phyloP scores from a whole-genome alignment of 2,113 vertebrate genomes.

The Jaculus jaculus region DNA sequence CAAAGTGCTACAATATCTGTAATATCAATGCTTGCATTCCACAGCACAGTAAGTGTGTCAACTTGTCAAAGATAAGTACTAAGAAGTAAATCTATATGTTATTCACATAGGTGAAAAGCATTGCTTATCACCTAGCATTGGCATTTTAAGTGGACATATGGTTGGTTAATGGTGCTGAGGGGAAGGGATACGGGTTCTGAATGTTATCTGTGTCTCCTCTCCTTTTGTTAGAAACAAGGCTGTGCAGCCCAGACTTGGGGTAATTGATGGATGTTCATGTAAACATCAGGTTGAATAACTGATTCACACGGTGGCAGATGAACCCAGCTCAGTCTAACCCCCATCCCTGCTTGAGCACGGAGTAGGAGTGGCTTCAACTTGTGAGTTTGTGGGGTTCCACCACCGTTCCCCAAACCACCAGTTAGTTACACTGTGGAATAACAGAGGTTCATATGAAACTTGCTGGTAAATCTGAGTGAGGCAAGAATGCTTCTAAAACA shows the following conservation, averaged over 20 bases:
- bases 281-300: not conserved
- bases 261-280: not conserved
- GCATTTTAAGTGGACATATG: constrained; percentile 12
- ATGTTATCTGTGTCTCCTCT: not conserved
- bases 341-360: not conserved
- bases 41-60: constrained; percentile 46
- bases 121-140: constrained; percentile 29
- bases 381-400: not conserved
- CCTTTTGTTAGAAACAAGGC: not conserved
- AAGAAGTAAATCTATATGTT: constrained; percentile 68
- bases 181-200: not conserved
- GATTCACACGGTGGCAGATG: not conserved
- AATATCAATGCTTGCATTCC: constrained; percentile 51
- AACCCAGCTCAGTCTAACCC: not conserved
- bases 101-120: constrained; percentile 39
- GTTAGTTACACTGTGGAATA: not conserved
- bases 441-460: constrained; percentile 14
- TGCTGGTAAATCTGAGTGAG: not conserved
- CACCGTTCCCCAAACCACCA: constrained; percentile 12
- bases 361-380: not conserved
- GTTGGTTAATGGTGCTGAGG: not conserved
- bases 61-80: constrained; percentile 54
- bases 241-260: not conserved
- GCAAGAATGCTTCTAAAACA: not conserved
- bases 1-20: constrained; percentile 32